These are phyloP conservation scores for Gracilinanus agilis DNA, from an alignment of 2,113 vertebrate species.

Conservation along the genomic window DNA sequence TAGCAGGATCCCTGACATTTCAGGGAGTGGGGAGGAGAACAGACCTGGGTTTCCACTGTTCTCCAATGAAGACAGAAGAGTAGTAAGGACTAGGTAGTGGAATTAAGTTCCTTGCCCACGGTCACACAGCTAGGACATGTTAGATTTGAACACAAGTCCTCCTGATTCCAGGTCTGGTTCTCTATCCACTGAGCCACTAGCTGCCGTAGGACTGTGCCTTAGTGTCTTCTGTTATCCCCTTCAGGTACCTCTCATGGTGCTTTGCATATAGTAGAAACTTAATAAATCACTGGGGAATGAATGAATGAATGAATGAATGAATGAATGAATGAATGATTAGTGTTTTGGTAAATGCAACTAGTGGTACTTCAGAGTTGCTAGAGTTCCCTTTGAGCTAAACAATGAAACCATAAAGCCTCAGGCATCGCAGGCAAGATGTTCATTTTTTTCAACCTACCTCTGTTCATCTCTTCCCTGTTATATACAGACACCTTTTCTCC, in stretches of 20 bases:
- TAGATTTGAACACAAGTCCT: no score
- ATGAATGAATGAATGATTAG: not conserved
- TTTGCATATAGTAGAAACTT: not conserved
- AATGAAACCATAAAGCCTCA: not conserved
- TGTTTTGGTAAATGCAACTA: not conserved
- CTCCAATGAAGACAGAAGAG: not conserved
- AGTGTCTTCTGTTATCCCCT: not conserved
- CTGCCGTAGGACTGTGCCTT: not conserved
- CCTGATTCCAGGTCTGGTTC: no score
- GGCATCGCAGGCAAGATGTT: not conserved
- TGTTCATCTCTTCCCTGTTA: not conserved
- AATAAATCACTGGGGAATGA: not conserved
- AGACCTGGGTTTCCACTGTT: not conserved
- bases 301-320: not conserved
- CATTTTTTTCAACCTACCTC: not conserved
- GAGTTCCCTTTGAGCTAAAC: not conserved
- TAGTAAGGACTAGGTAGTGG: no score
- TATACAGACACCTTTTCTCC: not conserved
- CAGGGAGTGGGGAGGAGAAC: not conserved
- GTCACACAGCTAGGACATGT: no score
- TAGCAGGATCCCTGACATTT: not conserved
- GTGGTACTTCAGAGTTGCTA: not conserved
- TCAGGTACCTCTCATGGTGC: not conserved
- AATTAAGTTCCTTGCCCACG: no score
- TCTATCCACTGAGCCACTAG: no score